A percentile compares a stretch with the other conserved stretches of the same genome.
These are phyloP conservation scores for Tympanoctomys barrerae DNA, from an alignment of 2,797 vertebrate species.

Conservation along the genomic window DNA sequence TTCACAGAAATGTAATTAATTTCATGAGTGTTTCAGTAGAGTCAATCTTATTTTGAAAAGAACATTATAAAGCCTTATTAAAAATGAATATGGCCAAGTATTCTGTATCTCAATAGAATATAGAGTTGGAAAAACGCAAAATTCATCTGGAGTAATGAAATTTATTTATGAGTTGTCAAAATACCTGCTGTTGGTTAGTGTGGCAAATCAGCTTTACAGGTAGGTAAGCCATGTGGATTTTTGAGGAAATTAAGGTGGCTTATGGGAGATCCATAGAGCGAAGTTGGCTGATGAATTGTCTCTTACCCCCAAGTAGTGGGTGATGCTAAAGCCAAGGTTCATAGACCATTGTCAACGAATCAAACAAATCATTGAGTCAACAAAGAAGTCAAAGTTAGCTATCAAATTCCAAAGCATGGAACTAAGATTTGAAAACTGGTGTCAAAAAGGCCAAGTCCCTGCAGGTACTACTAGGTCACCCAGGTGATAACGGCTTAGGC, in stretches of 20 bases:
- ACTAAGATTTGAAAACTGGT: neutral
- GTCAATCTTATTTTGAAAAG: conserved; percentile 37
- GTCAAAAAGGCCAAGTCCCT: neutral
- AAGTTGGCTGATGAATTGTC: neutral
- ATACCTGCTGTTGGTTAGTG: neutral
- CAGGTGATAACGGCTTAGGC: neutral
- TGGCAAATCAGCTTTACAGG: neutral
- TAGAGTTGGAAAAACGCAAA: conserved; percentile 15
- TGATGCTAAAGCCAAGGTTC: neutral
- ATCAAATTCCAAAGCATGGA: conserved; percentile 20
- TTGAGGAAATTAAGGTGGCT: neutral
- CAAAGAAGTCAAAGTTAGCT: neutral
- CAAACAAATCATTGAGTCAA: neutral
- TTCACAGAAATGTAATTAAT: conserved; percentile 61
- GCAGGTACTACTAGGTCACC: neutral
- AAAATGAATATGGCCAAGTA: conserved; percentile 40
- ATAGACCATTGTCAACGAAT: neutral
- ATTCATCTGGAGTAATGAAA: conserved; percentile 21
- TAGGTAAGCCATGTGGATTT: neutral
- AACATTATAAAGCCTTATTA: conserved; percentile 3
- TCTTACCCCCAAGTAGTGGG: neutral
- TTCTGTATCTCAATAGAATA: conserved; percentile 40
- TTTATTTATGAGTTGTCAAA: neutral
- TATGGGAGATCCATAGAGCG: neutral
- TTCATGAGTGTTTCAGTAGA: conserved; percentile 25